Conservation (phyloP, 1,140 invertebrate genomes). For the Drosophila neocordata region DNA sequence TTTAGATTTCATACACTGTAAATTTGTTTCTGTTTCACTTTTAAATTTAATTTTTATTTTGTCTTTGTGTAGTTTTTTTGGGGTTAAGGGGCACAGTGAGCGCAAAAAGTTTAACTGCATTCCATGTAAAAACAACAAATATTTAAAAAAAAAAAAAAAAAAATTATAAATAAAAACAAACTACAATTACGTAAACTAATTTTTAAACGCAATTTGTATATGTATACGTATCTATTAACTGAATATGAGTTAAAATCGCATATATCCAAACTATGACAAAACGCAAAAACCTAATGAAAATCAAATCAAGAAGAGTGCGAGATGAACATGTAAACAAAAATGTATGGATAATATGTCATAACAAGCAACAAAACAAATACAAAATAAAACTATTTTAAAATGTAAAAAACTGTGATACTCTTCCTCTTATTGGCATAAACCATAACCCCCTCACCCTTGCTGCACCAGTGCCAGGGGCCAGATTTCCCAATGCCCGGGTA, state of each 20-base stretch:
- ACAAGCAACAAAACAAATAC: slow-evolving; percentile 52
- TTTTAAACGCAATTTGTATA: slow-evolving; percentile 68
- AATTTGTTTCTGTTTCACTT: slow-evolving; percentile 26
- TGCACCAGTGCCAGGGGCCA: too few relatives aligned
- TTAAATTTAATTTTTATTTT: slow-evolving; percentile 48
- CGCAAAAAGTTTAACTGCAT: slow-evolving; percentile 77
- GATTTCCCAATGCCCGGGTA: too few relatives aligned
- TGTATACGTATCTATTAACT: slow-evolving; percentile 45
- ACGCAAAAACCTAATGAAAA: slow-evolving; percentile 58
- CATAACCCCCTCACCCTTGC: neutral
- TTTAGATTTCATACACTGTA: slow-evolving; percentile 11
- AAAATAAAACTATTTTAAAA: slow-evolving; percentile 80
- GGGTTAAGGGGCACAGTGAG: slow-evolving; percentile 35
- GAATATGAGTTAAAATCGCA: slow-evolving; percentile 59
- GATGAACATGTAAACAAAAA: slow-evolving; percentile 67
- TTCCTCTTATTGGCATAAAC: neutral
- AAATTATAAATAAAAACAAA: neutral
- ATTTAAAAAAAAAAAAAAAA: slow-evolving; percentile 1
- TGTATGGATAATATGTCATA: slow-evolving; percentile 60
- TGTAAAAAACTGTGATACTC: slow-evolving; percentile 31
- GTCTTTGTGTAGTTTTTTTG: neutral
- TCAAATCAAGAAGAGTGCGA: slow-evolving; percentile 55
- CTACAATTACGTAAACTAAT: slow-evolving; percentile 64
- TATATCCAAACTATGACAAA: slow-evolving; percentile 56
- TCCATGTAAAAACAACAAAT: slow-evolving; percentile 68